Conservation (phyloP, 2,888 invertebrate species). For the Spisula subtruncata region DNA sequence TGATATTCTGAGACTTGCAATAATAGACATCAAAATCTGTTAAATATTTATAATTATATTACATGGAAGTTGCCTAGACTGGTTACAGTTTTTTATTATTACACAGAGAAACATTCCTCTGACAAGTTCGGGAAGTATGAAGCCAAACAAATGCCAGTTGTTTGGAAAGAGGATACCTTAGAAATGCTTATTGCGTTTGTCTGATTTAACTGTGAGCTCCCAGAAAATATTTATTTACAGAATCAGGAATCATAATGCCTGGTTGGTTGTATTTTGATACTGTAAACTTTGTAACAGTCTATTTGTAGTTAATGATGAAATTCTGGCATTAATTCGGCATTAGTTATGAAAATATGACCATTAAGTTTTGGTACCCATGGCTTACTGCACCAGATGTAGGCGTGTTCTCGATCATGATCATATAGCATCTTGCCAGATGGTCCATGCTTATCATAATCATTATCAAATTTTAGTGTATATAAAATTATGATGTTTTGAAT, state of each 20-base stretch:
- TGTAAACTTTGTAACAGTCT: not conserved
- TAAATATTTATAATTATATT: not conserved
- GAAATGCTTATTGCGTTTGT: conserved; percentile 3
- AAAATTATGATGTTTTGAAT: not conserved
- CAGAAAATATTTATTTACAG: not conserved
- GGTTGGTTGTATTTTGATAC: conserved; percentile 1
- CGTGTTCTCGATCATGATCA: not conserved
- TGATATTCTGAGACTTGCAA: not conserved
- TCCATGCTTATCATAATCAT: not conserved
- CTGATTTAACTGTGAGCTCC: not conserved
- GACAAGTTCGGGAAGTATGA: conserved; percentile 17
- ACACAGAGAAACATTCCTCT: not conserved
- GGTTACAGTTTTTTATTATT: not conserved
- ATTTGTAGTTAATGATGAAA: conserved; percentile 15
- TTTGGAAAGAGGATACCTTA: conserved; percentile 36
- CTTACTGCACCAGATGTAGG: not conserved
- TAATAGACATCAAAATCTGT: not conserved
- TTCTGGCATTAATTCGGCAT: conserved; percentile 6
- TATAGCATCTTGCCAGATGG: not conserved
- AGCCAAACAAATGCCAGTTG: conserved; percentile 19
- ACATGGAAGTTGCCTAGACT: conserved; percentile 1
- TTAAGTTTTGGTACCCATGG: not conserved
- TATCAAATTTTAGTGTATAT: not conserved
- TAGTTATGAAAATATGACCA: not conserved
- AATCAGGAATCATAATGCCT: not conserved